Evolutionary conservation across 2,113 vertebrate genomes (phyloP).

Genomic region (Catharus bicknelli): DNA sequence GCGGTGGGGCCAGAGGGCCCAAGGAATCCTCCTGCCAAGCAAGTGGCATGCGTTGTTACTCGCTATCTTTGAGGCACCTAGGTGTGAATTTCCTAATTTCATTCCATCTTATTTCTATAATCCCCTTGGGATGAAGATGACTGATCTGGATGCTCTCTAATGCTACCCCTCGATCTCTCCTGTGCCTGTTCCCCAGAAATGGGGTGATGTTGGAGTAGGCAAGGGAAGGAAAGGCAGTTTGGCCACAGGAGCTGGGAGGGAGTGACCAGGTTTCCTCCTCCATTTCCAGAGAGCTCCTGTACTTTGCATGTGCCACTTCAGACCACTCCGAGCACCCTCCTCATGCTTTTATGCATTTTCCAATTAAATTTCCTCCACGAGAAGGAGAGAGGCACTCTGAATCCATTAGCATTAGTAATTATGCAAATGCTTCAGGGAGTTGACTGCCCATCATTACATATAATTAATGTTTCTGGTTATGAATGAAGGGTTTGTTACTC

Average conservation of each 20-base stretch:
- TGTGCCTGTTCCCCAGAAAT: neutral
- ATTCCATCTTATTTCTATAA: neutral
- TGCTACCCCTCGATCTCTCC: rapidly evolving
- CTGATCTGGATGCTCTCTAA: neutral
- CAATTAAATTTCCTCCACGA: slow-evolving; percentile 62
- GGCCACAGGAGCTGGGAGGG: rapidly evolving
- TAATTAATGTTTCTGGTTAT: slow-evolving; percentile 69
- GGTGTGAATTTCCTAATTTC: neutral
- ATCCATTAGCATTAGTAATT: slow-evolving; percentile 69
- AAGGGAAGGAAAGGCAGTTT: neutral
- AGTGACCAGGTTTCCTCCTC: neutral
- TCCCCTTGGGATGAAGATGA: neutral
- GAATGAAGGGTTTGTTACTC: slow-evolving; percentile 49
- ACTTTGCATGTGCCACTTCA: neutral
- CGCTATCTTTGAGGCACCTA: neutral
- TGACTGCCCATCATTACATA: slow-evolving; percentile 67
- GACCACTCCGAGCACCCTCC: slow-evolving; percentile 16
- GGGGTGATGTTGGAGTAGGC: neutral
- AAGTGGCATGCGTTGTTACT: neutral
- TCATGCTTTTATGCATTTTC: slow-evolving; percentile 55
- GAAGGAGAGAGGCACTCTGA: slow-evolving; percentile 49
- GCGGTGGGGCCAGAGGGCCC: neutral
- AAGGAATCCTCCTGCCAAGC: neutral
- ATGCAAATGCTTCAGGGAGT: slow-evolving; percentile 64
- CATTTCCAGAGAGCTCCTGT: neutral